Evolutionary conservation across 2,888 invertebrate genomes (phyloP), one percentile per base, ranked within the genome.

Genomic region (Andrena flavipes): DNA sequence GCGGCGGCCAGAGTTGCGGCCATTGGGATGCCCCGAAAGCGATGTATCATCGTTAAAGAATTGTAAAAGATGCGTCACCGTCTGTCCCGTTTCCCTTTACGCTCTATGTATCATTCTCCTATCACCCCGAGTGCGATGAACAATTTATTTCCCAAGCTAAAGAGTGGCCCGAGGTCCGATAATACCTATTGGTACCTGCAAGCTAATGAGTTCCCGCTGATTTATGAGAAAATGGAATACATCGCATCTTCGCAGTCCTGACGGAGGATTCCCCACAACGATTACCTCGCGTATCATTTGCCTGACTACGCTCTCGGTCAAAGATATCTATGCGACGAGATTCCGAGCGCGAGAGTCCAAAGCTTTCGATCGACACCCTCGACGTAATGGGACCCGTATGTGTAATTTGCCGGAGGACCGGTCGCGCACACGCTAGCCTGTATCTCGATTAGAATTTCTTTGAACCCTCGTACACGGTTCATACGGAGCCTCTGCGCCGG

Each of bases 391-490:
- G 82, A 78, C 87, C 86, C 87, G 86, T 87, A 87, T 87, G 85
- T 87, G 87, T 87, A 85, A 87, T 87, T 87, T 84, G 77, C 83
- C 83, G 71, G 74, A 65, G 85, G 75, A 79, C 78, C 76, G 59
- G 56, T 60, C 63, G 64, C 69, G 70, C 23, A 65, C 70, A 75
- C 70, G 60, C 30, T 56, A 67, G 56, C 65, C 73, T 71, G 71
- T 82, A 87, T 91, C 88, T 90, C 89, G 90, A 92, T 92, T 92
- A 91, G 87, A 92, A 91, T 92, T 92, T 92, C 92, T 92, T 92
- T 90, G 89, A 90, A 87, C 92, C 91, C 90, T 86, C 89, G 90
- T 91, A 80, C 78, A 80, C 82, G 79, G 69, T 73, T 81, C 86
- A 72, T 64, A 51, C 73, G 23, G 23, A 56, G 79, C 62, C 68